phyloP scores from a whole-genome alignment of 2,797 vertebrate genomes.

The Pelochelys cantorii region DNA sequence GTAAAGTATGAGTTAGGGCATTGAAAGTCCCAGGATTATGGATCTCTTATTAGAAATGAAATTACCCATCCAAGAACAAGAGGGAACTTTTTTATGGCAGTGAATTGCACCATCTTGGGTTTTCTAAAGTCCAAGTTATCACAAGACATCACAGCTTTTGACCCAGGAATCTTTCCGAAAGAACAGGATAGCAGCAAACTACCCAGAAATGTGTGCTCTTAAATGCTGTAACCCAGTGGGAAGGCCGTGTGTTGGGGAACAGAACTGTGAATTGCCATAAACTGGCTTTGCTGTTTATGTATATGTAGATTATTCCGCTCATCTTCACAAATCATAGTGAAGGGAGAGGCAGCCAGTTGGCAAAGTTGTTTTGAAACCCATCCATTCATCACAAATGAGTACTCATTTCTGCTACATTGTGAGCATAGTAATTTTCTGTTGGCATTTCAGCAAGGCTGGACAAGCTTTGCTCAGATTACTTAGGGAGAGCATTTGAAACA shows the following conservation, averaged over 20 bases:
- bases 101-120: constrained; percentile 26
- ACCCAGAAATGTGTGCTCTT: neutral
- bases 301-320: neutral
- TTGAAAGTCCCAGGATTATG: neutral
- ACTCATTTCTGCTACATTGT: neutral
- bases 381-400: neutral
- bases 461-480: neutral
- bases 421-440: neutral
- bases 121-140: neutral
- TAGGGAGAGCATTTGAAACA: neutral
- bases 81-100: neutral
- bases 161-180: neutral
- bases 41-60: neutral
- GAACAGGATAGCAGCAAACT: neutral
- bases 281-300: neutral
- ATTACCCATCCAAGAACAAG: neutral
- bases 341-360: neutral
- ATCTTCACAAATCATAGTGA: neutral
- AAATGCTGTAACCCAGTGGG: neutral
- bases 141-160: neutral
- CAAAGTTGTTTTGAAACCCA: neutral
- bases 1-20: neutral
- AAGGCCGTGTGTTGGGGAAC: neutral
- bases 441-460: neutral
- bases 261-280: neutral